phyloP scores from a whole-genome alignment of 2,113 vertebrate genomes.

The Gopherus evgoodei region DNA sequence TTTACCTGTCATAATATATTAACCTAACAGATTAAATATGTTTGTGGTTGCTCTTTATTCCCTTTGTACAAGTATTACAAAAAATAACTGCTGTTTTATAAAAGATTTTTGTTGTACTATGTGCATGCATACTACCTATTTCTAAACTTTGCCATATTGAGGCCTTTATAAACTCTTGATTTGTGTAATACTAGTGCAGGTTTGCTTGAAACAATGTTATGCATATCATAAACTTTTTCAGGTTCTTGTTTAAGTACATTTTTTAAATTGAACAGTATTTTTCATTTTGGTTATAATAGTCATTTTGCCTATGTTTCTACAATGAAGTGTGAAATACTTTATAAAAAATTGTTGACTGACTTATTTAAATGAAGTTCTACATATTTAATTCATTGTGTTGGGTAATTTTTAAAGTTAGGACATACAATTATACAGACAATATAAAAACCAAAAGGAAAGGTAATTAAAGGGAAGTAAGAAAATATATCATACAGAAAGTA shows the following conservation, averaged over 20 bases:
- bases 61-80: conserved; percentile 87
- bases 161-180: conserved; percentile 87
- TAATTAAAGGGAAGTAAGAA: background rate
- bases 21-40: conserved; percentile 86
- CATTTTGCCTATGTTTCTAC: conserved; percentile 86
- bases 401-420: conserved; percentile 74
- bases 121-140: conserved; percentile 91
- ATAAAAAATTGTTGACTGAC: conserved; percentile 83
- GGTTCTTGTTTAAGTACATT: conserved; percentile 85
- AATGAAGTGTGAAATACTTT: conserved; percentile 86
- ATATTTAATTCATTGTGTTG: conserved; percentile 78
- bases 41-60: conserved; percentile 86
- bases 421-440: background rate
- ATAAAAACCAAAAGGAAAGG: conserved; percentile 4
- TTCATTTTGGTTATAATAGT: conserved; percentile 84
- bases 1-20: conserved; percentile 85
- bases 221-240: conserved; percentile 84
- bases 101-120: conserved; percentile 86
- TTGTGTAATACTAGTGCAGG: conserved; percentile 87
- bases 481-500: background rate
- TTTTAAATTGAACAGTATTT: conserved; percentile 86
- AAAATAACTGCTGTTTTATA: conserved; percentile 86
- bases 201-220: conserved; percentile 85
- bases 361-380: conserved; percentile 85
- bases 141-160: conserved; percentile 88